Percentiles rank a stretch among this genome's conserved stretches.
Conservation (phyloP, 2,888 invertebrate species). For the Tribolium freemani region DNA sequence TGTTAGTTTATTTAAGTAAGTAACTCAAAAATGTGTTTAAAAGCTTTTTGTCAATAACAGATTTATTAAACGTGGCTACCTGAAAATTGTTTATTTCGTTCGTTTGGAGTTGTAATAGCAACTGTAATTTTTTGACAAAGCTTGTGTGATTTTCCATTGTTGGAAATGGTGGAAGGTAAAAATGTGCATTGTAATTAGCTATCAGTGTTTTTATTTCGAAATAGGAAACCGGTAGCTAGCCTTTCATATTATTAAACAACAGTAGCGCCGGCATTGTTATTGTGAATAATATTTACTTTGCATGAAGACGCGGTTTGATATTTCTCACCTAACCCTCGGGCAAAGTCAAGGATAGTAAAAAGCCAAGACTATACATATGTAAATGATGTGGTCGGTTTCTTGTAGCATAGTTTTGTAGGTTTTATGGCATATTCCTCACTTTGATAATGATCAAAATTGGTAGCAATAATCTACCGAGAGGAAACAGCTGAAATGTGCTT, state of each 20-base stretch:
- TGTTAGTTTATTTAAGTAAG: no score
- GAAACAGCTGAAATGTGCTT: neutral
- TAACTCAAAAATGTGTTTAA: no score
- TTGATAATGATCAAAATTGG: neutral
- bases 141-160: neutral
- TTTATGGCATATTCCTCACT: neutral
- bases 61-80: no score
- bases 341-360: neutral
- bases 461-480: neutral
- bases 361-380: neutral
- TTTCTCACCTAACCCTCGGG: neutral
- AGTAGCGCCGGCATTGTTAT: neutral
- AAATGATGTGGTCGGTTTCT: neutral
- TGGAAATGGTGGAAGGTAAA: neutral
- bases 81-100: no score
- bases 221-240: no score
- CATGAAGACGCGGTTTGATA: neutral
- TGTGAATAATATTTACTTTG: neutral
- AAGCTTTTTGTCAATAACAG: no score
- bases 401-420: neutral
- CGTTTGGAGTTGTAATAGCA: no score
- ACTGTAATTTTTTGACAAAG: no score
- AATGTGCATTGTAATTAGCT: conserved; percentile 17
- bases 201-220: neutral
- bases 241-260: neutral